These are phyloP conservation scores for Drosophila silvestris DNA, from an alignment of 2,888 invertebrate species.

Conservation along the genomic window DNA sequence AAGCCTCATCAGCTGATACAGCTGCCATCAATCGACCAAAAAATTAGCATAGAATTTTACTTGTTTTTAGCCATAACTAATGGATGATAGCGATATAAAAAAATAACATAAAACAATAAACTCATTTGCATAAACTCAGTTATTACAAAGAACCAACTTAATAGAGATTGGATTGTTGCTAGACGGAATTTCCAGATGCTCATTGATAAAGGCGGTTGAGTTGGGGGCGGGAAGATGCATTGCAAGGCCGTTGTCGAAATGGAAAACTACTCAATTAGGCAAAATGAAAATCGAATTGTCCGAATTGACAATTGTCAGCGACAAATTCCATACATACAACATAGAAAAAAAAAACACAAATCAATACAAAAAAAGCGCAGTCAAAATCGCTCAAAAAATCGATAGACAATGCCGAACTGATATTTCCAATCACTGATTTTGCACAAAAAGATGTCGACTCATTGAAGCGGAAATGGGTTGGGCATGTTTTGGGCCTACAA, in stretches of 20 bases:
- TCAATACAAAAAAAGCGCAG: constrained; percentile 21
- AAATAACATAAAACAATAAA: constrained; percentile 62
- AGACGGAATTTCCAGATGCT: constrained; percentile 10
- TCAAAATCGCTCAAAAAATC: constrained; percentile 75
- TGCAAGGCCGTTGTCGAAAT: constrained; percentile 53
- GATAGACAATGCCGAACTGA: constrained; percentile 30
- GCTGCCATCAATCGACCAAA: constrained; percentile 51
- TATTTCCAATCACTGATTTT: constrained; percentile 79
- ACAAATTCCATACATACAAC: constrained; percentile 57
- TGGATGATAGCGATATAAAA: constrained; percentile 13
- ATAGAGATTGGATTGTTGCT: constrained; percentile 26
- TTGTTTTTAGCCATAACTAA: constrained; percentile 37
- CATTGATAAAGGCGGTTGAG: constrained; percentile 37
- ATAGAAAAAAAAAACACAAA: neutral
- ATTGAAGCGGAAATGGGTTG: constrained; percentile 73
- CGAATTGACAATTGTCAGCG: constrained; percentile 58
- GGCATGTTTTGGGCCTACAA: constrained; percentile 33
- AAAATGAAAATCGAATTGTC: constrained; percentile 56
- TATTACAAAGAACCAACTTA: constrained; percentile 15
- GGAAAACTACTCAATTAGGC: constrained; percentile 75
- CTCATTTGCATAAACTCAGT: constrained; percentile 60
- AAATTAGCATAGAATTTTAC: constrained; percentile 64
- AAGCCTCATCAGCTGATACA: constrained; percentile 33
- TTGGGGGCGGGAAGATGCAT: neutral
- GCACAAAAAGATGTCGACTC: constrained; percentile 54